Base-by-base conservation (phyloP, 2,797 vertebrate species). In the Hydrocynus forskahlii region DNA sequence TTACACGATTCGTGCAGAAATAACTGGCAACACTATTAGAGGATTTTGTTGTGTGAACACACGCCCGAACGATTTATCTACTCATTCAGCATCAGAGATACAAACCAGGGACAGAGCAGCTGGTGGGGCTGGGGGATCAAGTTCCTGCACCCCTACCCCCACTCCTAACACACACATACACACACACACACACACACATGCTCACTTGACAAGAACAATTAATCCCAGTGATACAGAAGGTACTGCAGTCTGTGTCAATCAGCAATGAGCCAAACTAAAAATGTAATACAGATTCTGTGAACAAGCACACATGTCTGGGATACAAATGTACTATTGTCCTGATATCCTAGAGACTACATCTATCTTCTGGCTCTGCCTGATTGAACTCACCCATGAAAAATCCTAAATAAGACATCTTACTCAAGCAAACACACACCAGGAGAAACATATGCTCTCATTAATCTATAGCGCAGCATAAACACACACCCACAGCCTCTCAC, bases 141-240 rank as follows among this genome's bases (percentile, higher is more conserved):
- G 82, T 92, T 90, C 85, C 87, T 76, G 79, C 52, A 25, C 75
- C 54, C 25, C 29, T 50, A 48, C 50, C 75, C 21, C 45, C 54
- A 73, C 23, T 14, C 10, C 23, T 0, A 29, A 38, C 62, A 64
- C 84, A 76, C 25, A 76, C 63, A 55, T 86, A 85, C 86, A 85
- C 62, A 66, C 81, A 79, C 86, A 85, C 57, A 66, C 79, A 79
- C 67, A 75, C 78, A 74, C 69, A 76, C 76, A 77, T 79, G 83
- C 76, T 83, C 80, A 92, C 91, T 87, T 89, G 82, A 87, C 85
- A 86, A 81, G 57, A 91, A 88, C 87, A 88, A 89, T 89, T 92
- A 94, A 94, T 93, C 91, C 91, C 88, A 90, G 83, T 84, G 84
- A 86, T 90, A 86, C 86, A 88, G 83, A 66, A 79, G 84, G 89